These are phyloP conservation scores for Teleogryllus occipitalis DNA, from an alignment of 1,140 invertebrate genomes.

Conservation along the genomic window DNA sequence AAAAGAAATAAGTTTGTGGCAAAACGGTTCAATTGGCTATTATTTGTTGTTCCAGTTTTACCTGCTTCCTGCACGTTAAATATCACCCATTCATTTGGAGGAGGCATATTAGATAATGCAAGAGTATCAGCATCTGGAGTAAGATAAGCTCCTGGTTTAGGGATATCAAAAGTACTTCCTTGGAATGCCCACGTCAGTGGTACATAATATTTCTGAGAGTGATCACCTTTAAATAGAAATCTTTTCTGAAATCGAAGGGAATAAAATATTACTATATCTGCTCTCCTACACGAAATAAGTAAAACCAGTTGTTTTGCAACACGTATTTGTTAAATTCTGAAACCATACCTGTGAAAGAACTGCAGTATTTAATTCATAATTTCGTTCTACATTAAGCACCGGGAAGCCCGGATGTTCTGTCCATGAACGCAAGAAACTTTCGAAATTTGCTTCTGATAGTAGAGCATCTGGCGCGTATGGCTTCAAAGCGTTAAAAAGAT, in stretches of 20 bases:
- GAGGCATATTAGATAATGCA: conserved; percentile 18
- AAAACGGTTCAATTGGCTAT: background rate
- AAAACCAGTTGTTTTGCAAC: background rate
- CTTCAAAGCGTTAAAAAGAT: conserved; percentile 60
- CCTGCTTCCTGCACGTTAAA: conserved; percentile 58
- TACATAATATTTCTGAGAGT: background rate
- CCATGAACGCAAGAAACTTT: conserved; percentile 10
- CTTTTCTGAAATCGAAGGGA: conserved; percentile 36
- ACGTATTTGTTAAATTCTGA: background rate
- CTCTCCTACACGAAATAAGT: no score
- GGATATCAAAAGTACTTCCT: background rate
- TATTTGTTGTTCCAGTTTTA: conserved; percentile 27
- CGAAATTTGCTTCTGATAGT: conserved; percentile 39
- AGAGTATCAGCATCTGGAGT: background rate
- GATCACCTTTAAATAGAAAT: conserved; percentile 34
- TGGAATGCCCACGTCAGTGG: background rate
- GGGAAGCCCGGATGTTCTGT: background rate
- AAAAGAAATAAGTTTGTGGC: background rate
- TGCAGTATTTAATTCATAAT: background rate
- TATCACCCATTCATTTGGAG: conserved; percentile 52
- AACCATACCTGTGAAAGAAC: background rate
- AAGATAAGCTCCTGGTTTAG: background rate
- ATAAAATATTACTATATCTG: no score
- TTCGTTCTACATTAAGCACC: background rate
- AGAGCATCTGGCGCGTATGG: conserved; percentile 34